phyloP scores from a whole-genome alignment of 2,888 invertebrate genomes.

The Aelia acuminata region DNA sequence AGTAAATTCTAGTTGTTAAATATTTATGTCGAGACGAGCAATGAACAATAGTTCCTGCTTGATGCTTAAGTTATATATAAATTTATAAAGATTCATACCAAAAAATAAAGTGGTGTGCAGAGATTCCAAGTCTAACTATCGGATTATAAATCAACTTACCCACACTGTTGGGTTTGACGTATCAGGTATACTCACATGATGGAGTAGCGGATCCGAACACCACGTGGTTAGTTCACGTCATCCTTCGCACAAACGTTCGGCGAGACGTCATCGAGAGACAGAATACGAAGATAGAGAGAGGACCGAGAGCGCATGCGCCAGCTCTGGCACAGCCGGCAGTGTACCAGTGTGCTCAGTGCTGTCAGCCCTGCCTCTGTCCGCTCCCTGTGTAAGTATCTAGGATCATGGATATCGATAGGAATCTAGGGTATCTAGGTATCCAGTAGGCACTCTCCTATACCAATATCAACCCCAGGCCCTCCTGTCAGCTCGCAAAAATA shows the following conservation, averaged over 20 bases:
- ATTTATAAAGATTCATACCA: too few relatives aligned
- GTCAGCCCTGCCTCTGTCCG: background rate
- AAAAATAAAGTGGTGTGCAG: too few relatives aligned
- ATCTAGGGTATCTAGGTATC: background rate
- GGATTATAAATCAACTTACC: background rate
- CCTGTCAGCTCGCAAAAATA: background rate
- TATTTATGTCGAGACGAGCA: too few relatives aligned
- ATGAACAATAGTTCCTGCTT: too few relatives aligned
- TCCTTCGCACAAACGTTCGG: background rate
- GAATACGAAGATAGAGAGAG: background rate
- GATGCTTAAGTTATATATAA: too few relatives aligned
- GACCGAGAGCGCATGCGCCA: background rate
- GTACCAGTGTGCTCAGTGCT: slow-evolving; percentile 19
- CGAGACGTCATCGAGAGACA: slow-evolving; percentile 7
- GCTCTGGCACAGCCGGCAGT: slow-evolving; percentile 21
- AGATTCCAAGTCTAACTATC: background rate
- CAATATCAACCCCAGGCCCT: background rate
- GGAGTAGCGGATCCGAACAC: background rate
- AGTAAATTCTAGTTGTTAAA: too few relatives aligned
- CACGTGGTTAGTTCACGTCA: background rate
- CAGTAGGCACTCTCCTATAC: background rate
- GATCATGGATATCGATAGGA: slow-evolving; percentile 20
- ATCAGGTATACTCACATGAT: background rate
- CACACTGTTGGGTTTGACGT: background rate
- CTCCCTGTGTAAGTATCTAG: slow-evolving; percentile 29